Base-by-base conservation (phyloP, 2,888 invertebrate genomes). In the Tubulanus polymorphus region DNA sequence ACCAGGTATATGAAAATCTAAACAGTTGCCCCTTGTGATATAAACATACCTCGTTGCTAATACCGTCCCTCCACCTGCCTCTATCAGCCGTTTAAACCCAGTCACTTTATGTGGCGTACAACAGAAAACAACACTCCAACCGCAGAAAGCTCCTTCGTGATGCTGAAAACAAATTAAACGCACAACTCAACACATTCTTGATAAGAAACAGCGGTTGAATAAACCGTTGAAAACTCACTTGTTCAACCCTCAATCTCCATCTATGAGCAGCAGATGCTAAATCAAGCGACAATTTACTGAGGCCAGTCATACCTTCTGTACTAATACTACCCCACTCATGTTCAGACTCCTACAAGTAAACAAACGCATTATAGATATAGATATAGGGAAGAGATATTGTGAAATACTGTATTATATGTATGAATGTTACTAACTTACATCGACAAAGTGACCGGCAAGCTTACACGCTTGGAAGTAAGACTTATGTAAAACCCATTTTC, bases 401-500 rank as follows among this genome's bases (percentile, higher is more conserved):
- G n/a, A n/a, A n/a, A n/a, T 12, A 10, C 10, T n/a, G 10, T 32
- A 32, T 32, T 12, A n/a, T 41, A 15, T 8, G 41, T 8, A 15
- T 41, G n/a, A 50, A 48, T 20, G 49, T 18, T 20, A 25, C 10
- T 15, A 6, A 74, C 81, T 78, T 66, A 89, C 90, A 68, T 85
- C 78, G 2, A 90, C 73, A 71, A 91, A 89, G 56, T 70, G 70
- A 0, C 85, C 84, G 1, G 80, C 81, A 27, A 83, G 81, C 8
- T 84, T 78, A 54, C 88, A 89, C 47, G 87, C 83, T 3, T 85
- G 84, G 1, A 93, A 79, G 70, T 91, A 95, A 0, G 86, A 84
- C 1, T 86, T 84, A 67, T 90, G 89, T n/a, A 94, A 79, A 12
- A 94, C 84, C 93, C 93, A 94, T 68, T 89, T 87, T 20, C 95